phyloP scores from a whole-genome alignment of 2,888 invertebrate species.

The Hypomecis punctinalis region DNA sequence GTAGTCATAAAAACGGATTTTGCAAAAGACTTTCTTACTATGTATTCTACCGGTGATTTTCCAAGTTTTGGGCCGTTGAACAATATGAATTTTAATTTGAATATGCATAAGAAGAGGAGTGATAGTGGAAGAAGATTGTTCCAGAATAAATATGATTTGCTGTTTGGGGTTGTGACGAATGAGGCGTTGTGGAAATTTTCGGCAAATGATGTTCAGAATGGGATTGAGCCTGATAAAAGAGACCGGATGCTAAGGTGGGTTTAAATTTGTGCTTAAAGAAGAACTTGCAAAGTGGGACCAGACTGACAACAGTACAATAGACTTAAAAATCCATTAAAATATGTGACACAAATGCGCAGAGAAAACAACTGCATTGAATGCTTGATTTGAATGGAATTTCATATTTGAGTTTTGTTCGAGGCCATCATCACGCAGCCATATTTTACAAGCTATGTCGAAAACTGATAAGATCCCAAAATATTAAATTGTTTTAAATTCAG shows the following conservation, averaged over 20 bases:
- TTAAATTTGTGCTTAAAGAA: no score
- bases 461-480: no score
- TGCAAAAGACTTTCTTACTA: conserved; percentile 91
- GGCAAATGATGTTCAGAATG: conserved; percentile 91
- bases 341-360: no score
- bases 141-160: conserved; percentile 90
- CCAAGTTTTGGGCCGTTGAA: conserved; percentile 86
- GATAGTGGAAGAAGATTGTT: conserved; percentile 86
- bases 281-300: no score
- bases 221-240: conserved; percentile 94
- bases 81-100: conserved; percentile 80
- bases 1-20: conserved; percentile 96
- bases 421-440: no score
- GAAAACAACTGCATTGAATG: no score
- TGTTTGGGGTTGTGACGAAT: conserved; percentile 96
- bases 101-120: conserved; percentile 86
- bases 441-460: no score
- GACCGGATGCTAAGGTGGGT: conserved; percentile 90
- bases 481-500: no score
- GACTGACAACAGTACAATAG: no score
- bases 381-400: no score
- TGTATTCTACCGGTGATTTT: conserved; percentile 87
- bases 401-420: no score
- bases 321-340: no score
- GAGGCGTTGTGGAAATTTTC: conserved; percentile 97